Percentiles rank a stretch among this genome's conserved stretches.
phyloP scores from a whole-genome alignment of 2,113 vertebrate species.

The Corythaixoides concolor region DNA sequence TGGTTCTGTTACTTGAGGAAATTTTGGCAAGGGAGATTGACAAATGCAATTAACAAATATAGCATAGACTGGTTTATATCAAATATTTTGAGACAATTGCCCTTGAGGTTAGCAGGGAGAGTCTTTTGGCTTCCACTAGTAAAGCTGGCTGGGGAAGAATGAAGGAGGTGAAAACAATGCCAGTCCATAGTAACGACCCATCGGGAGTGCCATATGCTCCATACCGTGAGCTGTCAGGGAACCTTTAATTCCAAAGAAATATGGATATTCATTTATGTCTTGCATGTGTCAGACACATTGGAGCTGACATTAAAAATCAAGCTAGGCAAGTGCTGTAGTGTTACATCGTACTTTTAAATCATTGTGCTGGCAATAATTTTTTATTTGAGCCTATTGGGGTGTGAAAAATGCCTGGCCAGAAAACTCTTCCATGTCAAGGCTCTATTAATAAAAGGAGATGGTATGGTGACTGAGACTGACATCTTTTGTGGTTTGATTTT shows the following conservation, averaged over 20 bases:
- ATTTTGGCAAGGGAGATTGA: constrained; percentile 31
- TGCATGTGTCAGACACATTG: constrained; percentile 49
- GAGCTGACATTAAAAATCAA: constrained; percentile 55
- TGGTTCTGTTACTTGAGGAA: constrained; percentile 1
- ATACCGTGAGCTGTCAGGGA: neutral
- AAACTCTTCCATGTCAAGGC: constrained; percentile 31
- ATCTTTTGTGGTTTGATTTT: neutral
- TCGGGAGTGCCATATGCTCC: neutral
- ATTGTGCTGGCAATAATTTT: constrained; percentile 57
- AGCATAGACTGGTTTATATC: constrained; percentile 10
- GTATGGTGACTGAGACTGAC: neutral
- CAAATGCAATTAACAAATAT: constrained; percentile 42
- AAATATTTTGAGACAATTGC: constrained; percentile 50
- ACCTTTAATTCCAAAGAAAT: constrained; percentile 51
- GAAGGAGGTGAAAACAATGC: constrained; percentile 12
- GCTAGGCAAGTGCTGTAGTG: constrained; percentile 52
- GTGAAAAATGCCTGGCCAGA: constrained; percentile 66
- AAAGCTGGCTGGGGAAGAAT: neutral
- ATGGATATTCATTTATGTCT: constrained; percentile 53
- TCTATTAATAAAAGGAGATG: constrained; percentile 47
- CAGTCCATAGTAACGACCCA: neutral
- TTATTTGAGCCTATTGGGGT: constrained; percentile 57
- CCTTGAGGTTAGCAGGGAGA: neutral
- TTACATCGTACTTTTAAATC: constrained; percentile 61
- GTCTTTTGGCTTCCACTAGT: neutral